These are phyloP conservation scores for Thunnus maccoyii DNA, from an alignment of 2,113 vertebrate genomes.

Conservation along the genomic window DNA sequence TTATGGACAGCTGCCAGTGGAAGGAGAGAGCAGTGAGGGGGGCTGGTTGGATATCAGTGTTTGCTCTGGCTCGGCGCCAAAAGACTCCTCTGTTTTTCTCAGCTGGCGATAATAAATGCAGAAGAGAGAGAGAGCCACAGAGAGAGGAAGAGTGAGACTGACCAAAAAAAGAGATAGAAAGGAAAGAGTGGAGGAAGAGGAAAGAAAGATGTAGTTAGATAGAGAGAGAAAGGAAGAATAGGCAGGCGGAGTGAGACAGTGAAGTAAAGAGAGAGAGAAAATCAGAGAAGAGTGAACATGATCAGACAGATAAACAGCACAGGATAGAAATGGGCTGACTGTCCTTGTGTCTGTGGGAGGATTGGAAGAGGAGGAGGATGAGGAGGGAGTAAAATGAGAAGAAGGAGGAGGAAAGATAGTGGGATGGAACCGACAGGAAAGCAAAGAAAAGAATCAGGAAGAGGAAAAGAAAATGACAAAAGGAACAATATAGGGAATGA, in stretches of 20 bases:
- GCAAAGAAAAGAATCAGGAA: slow-evolving; percentile 40
- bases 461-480: slow-evolving; percentile 38
- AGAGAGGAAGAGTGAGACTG: slow-evolving; percentile 15
- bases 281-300: neutral
- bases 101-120: slow-evolving; percentile 71
- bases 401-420: neutral
- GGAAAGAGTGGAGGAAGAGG: too few relatives aligned
- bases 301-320: slow-evolving; percentile 2
- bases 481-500: slow-evolving; percentile 52
- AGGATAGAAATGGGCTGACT: neutral
- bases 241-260: neutral
- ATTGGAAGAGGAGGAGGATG: neutral
- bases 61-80: slow-evolving; percentile 73
- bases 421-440: slow-evolving; percentile 1
- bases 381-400: neutral
- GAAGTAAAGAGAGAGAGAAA: neutral
- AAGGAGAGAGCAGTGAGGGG: slow-evolving; percentile 50
- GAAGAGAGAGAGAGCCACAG: slow-evolving; percentile 12
- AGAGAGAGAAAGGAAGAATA: neutral
- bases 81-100: slow-evolving; percentile 73
- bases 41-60: slow-evolving; percentile 74
- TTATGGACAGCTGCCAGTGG: slow-evolving; percentile 79
- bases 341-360: neutral
- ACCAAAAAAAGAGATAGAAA: neutral
- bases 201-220: neutral